These are phyloP conservation scores for Flabesymbios commensalis DNA, from an alignment of 2,888 invertebrate species.

Conservation along the genomic window DNA sequence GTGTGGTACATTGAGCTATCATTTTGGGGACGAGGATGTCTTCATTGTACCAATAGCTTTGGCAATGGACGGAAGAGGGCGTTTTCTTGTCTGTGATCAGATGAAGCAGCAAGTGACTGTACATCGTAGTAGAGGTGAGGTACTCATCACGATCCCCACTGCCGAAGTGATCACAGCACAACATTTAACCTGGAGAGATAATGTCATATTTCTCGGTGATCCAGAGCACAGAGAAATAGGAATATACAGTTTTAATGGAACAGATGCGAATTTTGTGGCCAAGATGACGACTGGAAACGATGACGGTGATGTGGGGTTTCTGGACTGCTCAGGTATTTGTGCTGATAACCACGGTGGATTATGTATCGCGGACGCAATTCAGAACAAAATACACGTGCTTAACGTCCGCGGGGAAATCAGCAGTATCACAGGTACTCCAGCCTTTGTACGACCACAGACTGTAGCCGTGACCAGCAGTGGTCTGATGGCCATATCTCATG, in stretches of 20 bases:
- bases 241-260: constrained; percentile 19
- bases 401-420: constrained; percentile 20
- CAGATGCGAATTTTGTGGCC: constrained; percentile 18
- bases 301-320: constrained; percentile 11
- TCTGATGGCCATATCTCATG: constrained; percentile 24
- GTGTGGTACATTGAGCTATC: constrained; percentile 12
- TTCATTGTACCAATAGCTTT: constrained; percentile 28
- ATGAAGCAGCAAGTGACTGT: constrained; percentile 27
- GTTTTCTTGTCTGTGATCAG: constrained; percentile 32
- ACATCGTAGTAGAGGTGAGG: constrained; percentile 22
- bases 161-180: constrained; percentile 20
- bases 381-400: constrained; percentile 16
- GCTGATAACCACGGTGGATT: constrained; percentile 22
- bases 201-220: constrained; percentile 28
- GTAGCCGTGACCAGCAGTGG: constrained; percentile 18
- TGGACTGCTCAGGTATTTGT: constrained; percentile 27
- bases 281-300: constrained; percentile 9
- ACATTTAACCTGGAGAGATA: constrained; percentile 12
- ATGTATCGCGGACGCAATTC: constrained; percentile 18
- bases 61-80: constrained; percentile 18
- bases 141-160: constrained; percentile 16
- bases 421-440: constrained; percentile 4
- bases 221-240: constrained; percentile 17
- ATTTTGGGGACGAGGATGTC: constrained; percentile 18
- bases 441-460: constrained; percentile 19